These are phyloP conservation scores for Hirtodrosophila duncani DNA, from an alignment of 2,888 invertebrate genomes.

Conservation along the genomic window DNA sequence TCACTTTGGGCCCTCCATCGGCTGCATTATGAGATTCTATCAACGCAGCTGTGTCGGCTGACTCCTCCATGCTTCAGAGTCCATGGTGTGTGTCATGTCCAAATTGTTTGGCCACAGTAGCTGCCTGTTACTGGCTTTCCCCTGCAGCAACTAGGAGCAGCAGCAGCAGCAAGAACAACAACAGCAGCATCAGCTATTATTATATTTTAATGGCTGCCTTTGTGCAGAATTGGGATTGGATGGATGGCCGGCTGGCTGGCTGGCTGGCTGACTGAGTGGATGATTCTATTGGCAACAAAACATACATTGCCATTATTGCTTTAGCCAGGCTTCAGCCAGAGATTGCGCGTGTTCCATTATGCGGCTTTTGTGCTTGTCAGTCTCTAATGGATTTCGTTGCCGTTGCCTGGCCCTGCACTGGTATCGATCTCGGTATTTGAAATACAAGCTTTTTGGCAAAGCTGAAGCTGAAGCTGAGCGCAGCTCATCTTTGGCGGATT, in stretches of 20 bases:
- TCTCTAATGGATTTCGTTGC: conserved; percentile 53
- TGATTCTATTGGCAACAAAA: conserved; percentile 47
- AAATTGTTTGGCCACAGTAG: conserved; percentile 63
- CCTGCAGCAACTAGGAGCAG: conserved; percentile 12
- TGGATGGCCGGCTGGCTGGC: conserved; percentile 27
- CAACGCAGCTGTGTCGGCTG: conserved; percentile 40
- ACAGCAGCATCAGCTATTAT: conserved; percentile 55
- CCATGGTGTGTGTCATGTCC: conserved; percentile 55
- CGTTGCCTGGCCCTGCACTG: conserved; percentile 15
- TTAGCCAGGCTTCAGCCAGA: too few species aligned
- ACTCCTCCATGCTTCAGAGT: conserved; percentile 18
- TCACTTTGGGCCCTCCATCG: conserved; percentile 8
- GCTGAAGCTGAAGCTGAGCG: conserved; percentile 2
- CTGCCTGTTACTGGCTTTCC: conserved; percentile 12
- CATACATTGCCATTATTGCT: conserved; percentile 61
- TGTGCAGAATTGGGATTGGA: conserved; percentile 53
- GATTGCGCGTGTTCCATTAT: conserved; percentile 65
- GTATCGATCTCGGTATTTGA: conserved; percentile 25
- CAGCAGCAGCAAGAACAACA: conserved; percentile 41
- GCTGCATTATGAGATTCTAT: conserved; percentile 69
- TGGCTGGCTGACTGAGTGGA: conserved; percentile 11
- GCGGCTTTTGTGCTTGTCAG: conserved; percentile 48
- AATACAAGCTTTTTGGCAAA: conserved; percentile 47
- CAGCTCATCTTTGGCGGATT: conserved; percentile 35
- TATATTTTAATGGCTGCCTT: conserved; percentile 69